These are phyloP conservation scores for Drosophila saltans DNA, from an alignment of 1,140 invertebrate species.

Conservation along the genomic window DNA sequence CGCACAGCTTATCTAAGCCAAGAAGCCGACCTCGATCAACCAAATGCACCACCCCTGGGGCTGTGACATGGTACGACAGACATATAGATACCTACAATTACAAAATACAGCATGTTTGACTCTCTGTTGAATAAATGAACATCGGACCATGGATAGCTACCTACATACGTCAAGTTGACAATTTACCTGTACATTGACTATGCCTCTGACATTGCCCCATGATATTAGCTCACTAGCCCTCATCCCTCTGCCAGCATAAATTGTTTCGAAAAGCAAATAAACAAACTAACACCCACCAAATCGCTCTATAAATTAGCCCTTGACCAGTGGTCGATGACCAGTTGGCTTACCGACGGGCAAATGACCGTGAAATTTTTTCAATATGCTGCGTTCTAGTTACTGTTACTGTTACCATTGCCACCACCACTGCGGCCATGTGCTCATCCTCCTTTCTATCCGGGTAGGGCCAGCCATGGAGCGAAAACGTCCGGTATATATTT, in stretches of 20 bases:
- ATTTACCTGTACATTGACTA: slow-evolving; percentile 59
- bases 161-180: slow-evolving; percentile 77
- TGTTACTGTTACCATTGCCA: slow-evolving; percentile 24
- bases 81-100: slow-evolving; percentile 19
- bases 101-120: slow-evolving; percentile 18
- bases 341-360: slow-evolving; percentile 61
- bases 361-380: slow-evolving; percentile 79
- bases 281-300: slow-evolving; percentile 68
- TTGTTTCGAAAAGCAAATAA: slow-evolving; percentile 61
- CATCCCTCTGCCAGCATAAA: slow-evolving; percentile 51
- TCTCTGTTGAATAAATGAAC: slow-evolving; percentile 7
- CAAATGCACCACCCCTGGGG: slow-evolving; percentile 33
- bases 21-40: slow-evolving; percentile 67
- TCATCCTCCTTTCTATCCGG: slow-evolving; percentile 38
- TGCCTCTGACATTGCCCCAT: background rate
- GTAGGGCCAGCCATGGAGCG: background rate
- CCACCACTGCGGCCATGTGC: slow-evolving; percentile 18
- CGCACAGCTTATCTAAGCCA: slow-evolving; percentile 71
- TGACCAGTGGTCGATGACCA: slow-evolving; percentile 67
- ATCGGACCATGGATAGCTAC: slow-evolving; percentile 64
- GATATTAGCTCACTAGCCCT: slow-evolving; percentile 2
- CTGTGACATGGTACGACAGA: background rate
- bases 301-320: slow-evolving; percentile 75
- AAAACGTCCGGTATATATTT: background rate
- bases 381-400: slow-evolving; percentile 69